Percentiles rank a stretch among this genome's conserved stretches.
Evolutionary conservation across 2,113 vertebrate species (phyloP).

Genomic region (Acanthochromis polyacanthus): DNA sequence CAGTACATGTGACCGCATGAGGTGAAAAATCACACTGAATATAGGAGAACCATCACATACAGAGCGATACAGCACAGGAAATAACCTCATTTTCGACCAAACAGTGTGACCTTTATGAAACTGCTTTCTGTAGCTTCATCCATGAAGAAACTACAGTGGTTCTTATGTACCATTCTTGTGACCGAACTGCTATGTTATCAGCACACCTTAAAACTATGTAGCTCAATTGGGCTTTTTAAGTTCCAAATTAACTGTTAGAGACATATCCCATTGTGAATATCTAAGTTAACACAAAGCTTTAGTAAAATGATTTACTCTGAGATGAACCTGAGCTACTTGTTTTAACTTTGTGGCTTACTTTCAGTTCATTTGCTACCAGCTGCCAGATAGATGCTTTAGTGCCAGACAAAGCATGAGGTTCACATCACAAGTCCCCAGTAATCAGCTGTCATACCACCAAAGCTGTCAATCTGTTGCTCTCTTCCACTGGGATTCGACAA

Average conservation of each 20-base stretch:
- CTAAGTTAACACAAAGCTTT: too few relatives aligned
- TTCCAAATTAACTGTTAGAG: too few relatives aligned
- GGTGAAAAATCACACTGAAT: too few relatives aligned
- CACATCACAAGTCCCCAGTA: conserved; percentile 2
- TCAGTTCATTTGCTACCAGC: not conserved
- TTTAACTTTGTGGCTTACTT: not conserved
- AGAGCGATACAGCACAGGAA: too few relatives aligned
- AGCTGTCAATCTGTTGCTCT: not conserved
- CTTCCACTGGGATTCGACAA: conserved; percentile 5
- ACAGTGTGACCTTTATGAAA: not conserved
- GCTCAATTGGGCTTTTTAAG: too few relatives aligned
- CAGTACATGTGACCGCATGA: not conserved
- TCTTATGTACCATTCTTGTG: too few relatives aligned
- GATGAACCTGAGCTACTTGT: not conserved
- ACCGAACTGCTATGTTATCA: too few relatives aligned
- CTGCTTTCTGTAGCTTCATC: too few relatives aligned
- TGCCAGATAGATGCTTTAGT: not conserved
- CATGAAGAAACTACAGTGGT: too few relatives aligned
- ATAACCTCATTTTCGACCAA: not conserved
- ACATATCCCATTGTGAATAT: too few relatives aligned
- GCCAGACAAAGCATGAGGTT: not conserved
- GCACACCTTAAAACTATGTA: too few relatives aligned
- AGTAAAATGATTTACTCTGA: not conserved
- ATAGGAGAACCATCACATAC: too few relatives aligned
- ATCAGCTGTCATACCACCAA: conserved; percentile 6